Evolutionary conservation across 2,797 vertebrate species (phyloP).

Genomic region (Phrynocephalus guinanensis): DNA sequence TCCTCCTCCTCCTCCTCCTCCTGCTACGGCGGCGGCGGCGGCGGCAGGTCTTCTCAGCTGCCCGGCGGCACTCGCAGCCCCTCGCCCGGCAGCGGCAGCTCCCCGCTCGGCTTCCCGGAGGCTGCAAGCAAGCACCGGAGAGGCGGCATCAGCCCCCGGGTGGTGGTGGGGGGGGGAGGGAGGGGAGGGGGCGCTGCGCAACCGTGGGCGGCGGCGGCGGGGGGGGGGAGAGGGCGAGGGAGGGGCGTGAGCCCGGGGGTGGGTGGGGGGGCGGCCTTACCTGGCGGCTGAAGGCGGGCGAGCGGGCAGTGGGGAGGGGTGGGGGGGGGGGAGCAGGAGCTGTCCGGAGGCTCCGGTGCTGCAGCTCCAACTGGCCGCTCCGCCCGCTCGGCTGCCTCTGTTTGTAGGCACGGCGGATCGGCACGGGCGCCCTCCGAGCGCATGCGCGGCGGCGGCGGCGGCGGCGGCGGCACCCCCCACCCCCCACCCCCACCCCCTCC

Average conservation of each 20-base stretch:
- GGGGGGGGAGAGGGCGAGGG: conserved; percentile 51
- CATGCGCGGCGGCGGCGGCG: neutral
- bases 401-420: conserved; percentile 45
- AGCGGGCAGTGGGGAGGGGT: neutral
- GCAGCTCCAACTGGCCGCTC: conserved; percentile 79
- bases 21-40: neutral
- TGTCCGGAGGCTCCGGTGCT: conserved; percentile 79
- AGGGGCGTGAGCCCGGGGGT: neutral
- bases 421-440: conserved; percentile 7
- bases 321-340: conserved; percentile 70
- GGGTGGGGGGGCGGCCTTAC: conserved; percentile 8
- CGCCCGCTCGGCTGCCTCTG: conserved; percentile 72
- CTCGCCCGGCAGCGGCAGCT: conserved; percentile 31
- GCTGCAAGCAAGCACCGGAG: conserved; percentile 78
- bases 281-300: conserved; percentile 23
- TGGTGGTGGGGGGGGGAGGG: neutral
- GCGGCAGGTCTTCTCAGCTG: neutral
- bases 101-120: conserved; percentile 69
- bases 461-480: neutral
- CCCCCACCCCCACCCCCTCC: neutral
- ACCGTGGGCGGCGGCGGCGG: conserved; percentile 30
- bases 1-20: too few species aligned
- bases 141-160: conserved; percentile 42
- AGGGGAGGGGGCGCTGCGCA: neutral
- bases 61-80: conserved; percentile 13